Conservation (phyloP, 2,888 invertebrate genomes). For the Oscheius sp. region DNA sequence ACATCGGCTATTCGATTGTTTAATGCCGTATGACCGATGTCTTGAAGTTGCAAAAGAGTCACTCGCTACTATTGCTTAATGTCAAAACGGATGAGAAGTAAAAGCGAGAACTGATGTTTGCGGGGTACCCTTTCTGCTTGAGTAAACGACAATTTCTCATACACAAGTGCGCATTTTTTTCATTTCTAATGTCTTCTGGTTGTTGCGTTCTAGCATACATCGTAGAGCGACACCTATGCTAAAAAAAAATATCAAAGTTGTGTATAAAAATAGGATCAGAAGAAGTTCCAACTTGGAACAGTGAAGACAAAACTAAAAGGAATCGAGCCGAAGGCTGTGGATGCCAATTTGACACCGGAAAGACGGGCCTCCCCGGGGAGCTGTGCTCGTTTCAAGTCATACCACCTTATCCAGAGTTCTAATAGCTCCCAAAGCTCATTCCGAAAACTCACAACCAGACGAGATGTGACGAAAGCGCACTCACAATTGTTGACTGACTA, state of each 20-base stretch:
- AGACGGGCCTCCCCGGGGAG: conserved; percentile 31
- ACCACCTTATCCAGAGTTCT: conserved; percentile 9
- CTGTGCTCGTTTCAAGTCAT: conserved; percentile 19
- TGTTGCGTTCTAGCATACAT: no score
- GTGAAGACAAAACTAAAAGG: conserved; percentile 19
- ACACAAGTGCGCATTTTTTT: no score
- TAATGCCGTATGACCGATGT: not conserved
- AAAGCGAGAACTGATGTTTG: no score
- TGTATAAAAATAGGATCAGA: no score
- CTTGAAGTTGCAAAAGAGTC: no score
- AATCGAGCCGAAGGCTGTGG: conserved; percentile 19
- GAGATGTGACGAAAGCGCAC: not conserved
- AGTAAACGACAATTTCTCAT: no score
- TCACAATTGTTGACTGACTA: not conserved
- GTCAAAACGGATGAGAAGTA: no score
- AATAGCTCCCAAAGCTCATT: conserved; percentile 2
- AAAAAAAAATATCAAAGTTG: no score
- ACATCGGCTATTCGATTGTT: conserved; percentile 14
- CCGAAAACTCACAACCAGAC: not conserved
- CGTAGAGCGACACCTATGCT: not conserved
- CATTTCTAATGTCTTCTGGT: no score
- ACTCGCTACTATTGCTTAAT: no score
- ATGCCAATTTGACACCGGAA: conserved; percentile 36
- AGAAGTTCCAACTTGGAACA: not conserved
- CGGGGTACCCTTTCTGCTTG: no score